These are phyloP conservation scores for Anthrax anthrax DNA, from an alignment of 2,888 invertebrate genomes.

Conservation along the genomic window DNA sequence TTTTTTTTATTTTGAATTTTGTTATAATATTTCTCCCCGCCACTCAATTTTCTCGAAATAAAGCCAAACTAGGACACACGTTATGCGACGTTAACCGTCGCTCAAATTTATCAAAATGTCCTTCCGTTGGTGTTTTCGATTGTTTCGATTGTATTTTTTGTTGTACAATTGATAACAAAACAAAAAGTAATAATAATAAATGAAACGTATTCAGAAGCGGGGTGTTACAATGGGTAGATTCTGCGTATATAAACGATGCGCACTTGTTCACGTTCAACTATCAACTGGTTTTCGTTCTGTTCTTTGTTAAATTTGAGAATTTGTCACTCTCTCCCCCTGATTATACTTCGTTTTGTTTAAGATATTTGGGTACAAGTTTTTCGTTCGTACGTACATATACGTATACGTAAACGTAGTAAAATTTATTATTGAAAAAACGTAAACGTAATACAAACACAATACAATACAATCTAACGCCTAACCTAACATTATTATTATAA, in stretches of 20 bases:
- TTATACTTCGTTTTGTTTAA: too few relatives aligned
- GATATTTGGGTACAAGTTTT: too few relatives aligned
- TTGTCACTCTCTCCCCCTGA: slow-evolving; percentile 2
- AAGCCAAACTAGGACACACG: neutral
- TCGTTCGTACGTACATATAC: too few relatives aligned
- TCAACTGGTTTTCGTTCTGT: slow-evolving; percentile 21
- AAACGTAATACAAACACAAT: too few relatives aligned
- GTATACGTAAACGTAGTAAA: too few relatives aligned
- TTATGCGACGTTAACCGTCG: neutral
- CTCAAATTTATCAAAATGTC: neutral
- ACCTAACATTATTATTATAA: too few relatives aligned
- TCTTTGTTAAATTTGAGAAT: neutral
- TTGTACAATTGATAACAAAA: too few relatives aligned
- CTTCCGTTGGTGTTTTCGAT: neutral
- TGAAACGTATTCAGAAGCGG: neutral
- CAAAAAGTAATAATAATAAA: too few relatives aligned
- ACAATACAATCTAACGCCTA: too few relatives aligned
- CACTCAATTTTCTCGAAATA: neutral
- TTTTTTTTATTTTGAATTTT: too few relatives aligned
- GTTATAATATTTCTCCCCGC: neutral
- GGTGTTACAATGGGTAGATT: slow-evolving; percentile 9
- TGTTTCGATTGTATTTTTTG: too few relatives aligned
- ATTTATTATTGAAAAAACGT: too few relatives aligned
- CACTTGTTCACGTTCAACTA: slow-evolving; percentile 32
- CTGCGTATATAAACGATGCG: slow-evolving; percentile 24